Base-by-base conservation (phyloP, 2,888 invertebrate genomes). In the Scotopteryx bipunctaria region DNA sequence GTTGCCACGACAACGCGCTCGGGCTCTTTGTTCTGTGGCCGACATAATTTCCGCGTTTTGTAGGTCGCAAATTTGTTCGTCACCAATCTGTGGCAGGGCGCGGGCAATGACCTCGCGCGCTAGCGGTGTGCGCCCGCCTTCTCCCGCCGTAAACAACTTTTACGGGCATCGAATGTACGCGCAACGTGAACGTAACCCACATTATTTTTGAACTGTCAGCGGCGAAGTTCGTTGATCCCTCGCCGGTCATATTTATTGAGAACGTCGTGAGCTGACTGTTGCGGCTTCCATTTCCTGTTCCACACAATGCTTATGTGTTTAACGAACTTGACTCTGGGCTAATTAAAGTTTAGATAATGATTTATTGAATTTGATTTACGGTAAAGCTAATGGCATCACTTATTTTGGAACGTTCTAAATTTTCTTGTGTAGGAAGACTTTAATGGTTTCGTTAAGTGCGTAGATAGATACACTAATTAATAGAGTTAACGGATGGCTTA, bases 201-300 rank as follows among this genome's bases (percentile, higher is more conserved):
- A 88, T 90, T 83, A 88, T 86, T 88, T 89, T 89, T 87, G 86
- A 87, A 85, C 86, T 87, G 90, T 87, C 87, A 86, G 88, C 86
- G 83, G 73, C 70, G 78, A 79, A 81, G 90, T 86, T 88, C 90
- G 79, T 82, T 85, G 90, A 82, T 78, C 90, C 76, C 82, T 63
- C 66, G 70, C 69, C 77, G 77, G 79, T 81, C 77, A 78, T 81
- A 82, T 86, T 86, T 87, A 87, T 84, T 83, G 84, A 78, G 86
- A 87, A 77, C 86, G 81, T 78, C 80, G 79, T 69, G 72, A 79
- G 74, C 67, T 65, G 67, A 73, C 69, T 73, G 75, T 73, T 73
- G 71, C 71, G 71, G 76, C 80, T 78, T 78, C 76, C 72, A 79
- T 80, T 86, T 85, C 85, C 84, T 83, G 80, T 75, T 74, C 61